A percentile compares a stretch with the other conserved stretches of the same genome.
Conservation (phyloP, 2,888 invertebrate genomes). For the Parnassius orleans region DNA sequence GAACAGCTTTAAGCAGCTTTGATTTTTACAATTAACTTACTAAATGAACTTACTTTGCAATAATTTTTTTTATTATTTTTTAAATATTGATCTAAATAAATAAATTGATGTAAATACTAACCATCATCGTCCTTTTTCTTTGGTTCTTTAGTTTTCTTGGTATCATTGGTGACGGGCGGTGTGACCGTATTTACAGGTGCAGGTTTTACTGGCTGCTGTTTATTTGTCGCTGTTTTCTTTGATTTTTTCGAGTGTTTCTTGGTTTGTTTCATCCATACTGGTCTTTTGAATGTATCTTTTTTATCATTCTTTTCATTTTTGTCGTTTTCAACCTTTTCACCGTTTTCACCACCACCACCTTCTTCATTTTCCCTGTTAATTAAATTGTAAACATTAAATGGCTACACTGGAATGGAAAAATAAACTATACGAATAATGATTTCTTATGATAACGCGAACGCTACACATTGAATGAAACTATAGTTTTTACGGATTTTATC, state of each 20-base stretch:
- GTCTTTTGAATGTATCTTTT: conserved; percentile 83
- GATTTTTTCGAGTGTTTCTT: conserved; percentile 82
- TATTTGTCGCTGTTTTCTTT: conserved; percentile 72
- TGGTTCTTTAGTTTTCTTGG: conserved; percentile 62
- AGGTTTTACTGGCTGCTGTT: conserved; percentile 48
- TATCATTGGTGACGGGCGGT: conserved; percentile 40
- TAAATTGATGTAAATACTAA: conserved; percentile 16
- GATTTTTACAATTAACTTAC: no score
- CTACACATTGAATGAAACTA: no score
- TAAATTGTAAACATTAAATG: no score
- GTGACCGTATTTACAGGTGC: conserved; percentile 46
- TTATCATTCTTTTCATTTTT: conserved; percentile 71
- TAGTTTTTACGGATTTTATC: no score
- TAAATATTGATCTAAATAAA: background rate
- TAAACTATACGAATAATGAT: no score
- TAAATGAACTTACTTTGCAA: no score
- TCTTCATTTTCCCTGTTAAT: conserved; percentile 76
- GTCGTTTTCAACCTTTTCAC: conserved; percentile 53
- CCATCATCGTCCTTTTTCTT: conserved; percentile 67
- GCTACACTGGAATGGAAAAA: no score
- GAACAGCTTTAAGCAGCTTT: no score
- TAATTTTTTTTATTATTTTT: no score
- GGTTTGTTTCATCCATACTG: conserved; percentile 91
- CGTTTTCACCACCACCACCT: conserved; percentile 64
- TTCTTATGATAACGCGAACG: no score